phyloP scores from a whole-genome alignment of 2,113 vertebrate genomes.

The Pterocles burchelli region DNA sequence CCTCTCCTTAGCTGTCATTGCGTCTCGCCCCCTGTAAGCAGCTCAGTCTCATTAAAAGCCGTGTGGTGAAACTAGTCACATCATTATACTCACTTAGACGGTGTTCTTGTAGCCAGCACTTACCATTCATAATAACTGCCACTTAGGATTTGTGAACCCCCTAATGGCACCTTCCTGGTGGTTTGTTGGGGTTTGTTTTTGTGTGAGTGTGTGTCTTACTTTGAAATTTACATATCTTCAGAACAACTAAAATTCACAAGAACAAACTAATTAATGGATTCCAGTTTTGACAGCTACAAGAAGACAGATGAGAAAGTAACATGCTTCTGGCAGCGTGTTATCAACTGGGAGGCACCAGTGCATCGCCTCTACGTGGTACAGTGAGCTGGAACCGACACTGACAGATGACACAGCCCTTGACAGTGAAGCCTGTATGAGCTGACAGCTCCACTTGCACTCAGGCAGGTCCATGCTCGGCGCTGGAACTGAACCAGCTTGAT shows the following conservation, averaged over 20 bases:
- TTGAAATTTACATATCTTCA: conserved; percentile 78
- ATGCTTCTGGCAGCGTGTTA: conserved; percentile 87
- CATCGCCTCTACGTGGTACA: conserved; percentile 90
- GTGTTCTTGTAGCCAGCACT: conserved; percentile 57
- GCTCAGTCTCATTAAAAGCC: conserved; percentile 74
- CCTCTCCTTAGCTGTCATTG: conserved; percentile 18
- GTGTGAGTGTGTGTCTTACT: conserved; percentile 63
- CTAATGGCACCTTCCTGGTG: conserved; percentile 35
- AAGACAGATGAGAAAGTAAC: conserved; percentile 88
- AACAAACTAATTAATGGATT: conserved; percentile 94
- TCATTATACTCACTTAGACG: conserved; percentile 72
- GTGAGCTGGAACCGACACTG: conserved; percentile 96
- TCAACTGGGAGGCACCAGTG: conserved; percentile 88
- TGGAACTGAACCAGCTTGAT: conserved; percentile 81
- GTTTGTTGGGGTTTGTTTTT: not conserved
- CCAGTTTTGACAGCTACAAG: conserved; percentile 94
- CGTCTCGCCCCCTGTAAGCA: conserved; percentile 9
- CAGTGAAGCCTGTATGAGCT: conserved; percentile 89
- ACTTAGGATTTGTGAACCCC: conserved; percentile 58
- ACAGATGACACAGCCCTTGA: conserved; percentile 92
- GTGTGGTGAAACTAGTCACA: conserved; percentile 71
- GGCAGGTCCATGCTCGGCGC: conserved; percentile 80
- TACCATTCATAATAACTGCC: conserved; percentile 46
- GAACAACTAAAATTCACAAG: conserved; percentile 81
- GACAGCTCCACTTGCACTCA: conserved; percentile 93